Evolutionary conservation across 2,113 vertebrate genomes (phyloP), one percentile per base, ranked within the genome.

Genomic region (Gadus chalcogrammus): DNA sequence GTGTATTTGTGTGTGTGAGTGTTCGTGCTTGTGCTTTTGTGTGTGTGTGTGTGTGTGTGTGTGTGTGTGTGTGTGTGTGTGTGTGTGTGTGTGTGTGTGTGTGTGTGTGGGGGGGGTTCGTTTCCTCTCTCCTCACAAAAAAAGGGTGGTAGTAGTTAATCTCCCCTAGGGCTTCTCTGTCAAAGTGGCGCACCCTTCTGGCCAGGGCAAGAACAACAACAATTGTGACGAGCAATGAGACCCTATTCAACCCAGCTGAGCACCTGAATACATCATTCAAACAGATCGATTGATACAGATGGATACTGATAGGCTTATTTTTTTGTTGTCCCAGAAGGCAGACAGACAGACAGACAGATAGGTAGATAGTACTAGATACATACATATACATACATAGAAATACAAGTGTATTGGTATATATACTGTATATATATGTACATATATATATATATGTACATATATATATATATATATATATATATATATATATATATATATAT

Each of bases 111-210:
- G 68, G 75, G 72, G 68, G 55, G 18, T 13, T 55, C 35, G 67
- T 55, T 16, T 63, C 4, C 64, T 38, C 70, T 68, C 60, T 74
- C 65, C 78, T 68, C 73, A 84, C 71, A 72, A 58, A 69, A 59
- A 72, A 58, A 69, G 58, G 84, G 78, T 77, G 78, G 76, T 79
- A 80, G 70, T 78, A 77, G 84, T 87, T 89, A 86, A 89, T 85
- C 81, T 80, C 75, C 80, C 88, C 85, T 79, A 76, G 72, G 87
- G 84, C 82, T 80, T 81, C 80, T 66, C 71, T 78, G 72, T 78
- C 79, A 72, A 22, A 69, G 74, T 69, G 63, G 88, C 88, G 80
- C 87, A 38, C 88, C 89, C 89, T 90, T 84, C 87, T 90, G 89
- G 89, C 65, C 15, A 76, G 87, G 85, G 87, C 72, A 79, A 68